phyloP scores from a whole-genome alignment of 1,140 invertebrate genomes.

The Dreissena polymorpha region DNA sequence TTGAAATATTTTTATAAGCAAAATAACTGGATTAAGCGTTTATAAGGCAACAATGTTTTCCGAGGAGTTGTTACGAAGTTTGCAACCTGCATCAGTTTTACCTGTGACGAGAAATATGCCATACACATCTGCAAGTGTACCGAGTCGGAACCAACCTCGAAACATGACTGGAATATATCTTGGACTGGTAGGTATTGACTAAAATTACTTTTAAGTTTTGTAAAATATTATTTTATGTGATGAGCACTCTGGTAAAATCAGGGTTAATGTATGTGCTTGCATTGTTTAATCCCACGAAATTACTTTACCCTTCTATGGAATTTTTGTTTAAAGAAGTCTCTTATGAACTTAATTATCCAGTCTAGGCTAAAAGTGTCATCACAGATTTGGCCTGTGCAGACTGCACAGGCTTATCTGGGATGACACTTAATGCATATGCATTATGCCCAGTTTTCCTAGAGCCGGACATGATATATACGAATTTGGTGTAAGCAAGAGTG shows the following conservation, averaged over 20 bases:
- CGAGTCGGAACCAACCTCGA: constrained; percentile 60
- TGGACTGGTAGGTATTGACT: constrained; percentile 63
- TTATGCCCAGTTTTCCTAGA: too few relatives aligned
- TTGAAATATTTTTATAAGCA: not conserved
- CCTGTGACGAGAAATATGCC: constrained; percentile 69
- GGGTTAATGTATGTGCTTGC: not conserved
- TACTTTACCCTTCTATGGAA: not conserved
- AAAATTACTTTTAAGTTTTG: not conserved
- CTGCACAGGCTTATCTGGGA: too few relatives aligned
- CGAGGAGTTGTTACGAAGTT: constrained; percentile 16
- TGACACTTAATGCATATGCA: too few relatives aligned
- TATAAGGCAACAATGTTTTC: constrained; percentile 14
- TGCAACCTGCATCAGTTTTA: constrained; percentile 45
- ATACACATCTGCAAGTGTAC: constrained; percentile 62
- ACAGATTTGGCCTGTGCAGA: too few relatives aligned
- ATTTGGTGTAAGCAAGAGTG: too few relatives aligned
- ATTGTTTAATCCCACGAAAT: not conserved
- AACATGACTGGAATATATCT: constrained; percentile 74
- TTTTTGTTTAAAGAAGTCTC: not conserved
- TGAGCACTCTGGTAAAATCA: not conserved
- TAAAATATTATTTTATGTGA: not conserved
- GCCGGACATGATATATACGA: too few relatives aligned
- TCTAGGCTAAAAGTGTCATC: too few relatives aligned
- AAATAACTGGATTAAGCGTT: not conserved
- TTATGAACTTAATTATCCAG: not conserved